phyloP scores from a whole-genome alignment of 2,113 vertebrate species.

The Sminthopsis crassicaudata region DNA sequence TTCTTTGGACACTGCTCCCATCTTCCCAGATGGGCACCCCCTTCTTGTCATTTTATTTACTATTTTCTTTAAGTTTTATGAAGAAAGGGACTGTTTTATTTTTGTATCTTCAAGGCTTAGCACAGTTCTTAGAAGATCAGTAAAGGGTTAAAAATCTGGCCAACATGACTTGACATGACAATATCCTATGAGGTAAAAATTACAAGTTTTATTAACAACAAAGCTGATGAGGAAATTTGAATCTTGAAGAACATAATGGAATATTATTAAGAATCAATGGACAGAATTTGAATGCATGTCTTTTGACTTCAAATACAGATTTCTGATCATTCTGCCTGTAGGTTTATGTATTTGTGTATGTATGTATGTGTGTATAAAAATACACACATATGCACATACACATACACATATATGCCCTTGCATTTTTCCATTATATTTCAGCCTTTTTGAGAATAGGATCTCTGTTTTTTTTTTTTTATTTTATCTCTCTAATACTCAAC shows the following conservation, averaged over 20 bases:
- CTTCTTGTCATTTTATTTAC: background rate
- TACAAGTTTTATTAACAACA: background rate
- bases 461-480: background rate
- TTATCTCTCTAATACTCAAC: background rate
- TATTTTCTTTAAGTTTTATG: background rate
- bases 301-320: background rate
- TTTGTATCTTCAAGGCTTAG: background rate
- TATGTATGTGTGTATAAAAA: too few species aligned
- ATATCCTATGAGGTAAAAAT: background rate
- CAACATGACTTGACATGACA: background rate
- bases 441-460: background rate
- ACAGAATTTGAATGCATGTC: background rate
- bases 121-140: background rate
- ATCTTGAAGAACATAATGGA: background rate
- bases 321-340: background rate
- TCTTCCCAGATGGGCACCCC: background rate
- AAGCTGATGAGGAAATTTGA: background rate
- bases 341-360: background rate
- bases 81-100: background rate
- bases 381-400: too few species aligned
- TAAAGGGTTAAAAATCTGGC: background rate
- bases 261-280: background rate
- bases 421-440: background rate
- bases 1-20: background rate
- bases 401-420: background rate